These are phyloP conservation scores for Cataglyphis albicans DNA, from an alignment of 2,888 invertebrate species.

Conservation along the genomic window DNA sequence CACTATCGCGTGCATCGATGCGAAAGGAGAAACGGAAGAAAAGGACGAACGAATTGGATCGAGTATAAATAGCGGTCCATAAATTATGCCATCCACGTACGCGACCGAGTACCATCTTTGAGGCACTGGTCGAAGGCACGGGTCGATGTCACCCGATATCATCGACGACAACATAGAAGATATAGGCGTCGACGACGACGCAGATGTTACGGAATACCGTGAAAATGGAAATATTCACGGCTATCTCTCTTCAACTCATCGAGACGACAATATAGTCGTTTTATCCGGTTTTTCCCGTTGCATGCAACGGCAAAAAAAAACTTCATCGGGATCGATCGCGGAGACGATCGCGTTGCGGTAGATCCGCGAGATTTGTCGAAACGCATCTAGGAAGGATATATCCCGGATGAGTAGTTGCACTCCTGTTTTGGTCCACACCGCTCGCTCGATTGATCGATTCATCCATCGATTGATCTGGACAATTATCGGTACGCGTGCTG, in stretches of 20 bases:
- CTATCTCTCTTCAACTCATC: conserved; percentile 52
- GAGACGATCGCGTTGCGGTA: conserved; percentile 66
- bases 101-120: conserved; percentile 77
- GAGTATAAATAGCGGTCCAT: conserved; percentile 80
- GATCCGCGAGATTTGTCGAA: conserved; percentile 74
- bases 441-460: conserved; percentile 56
- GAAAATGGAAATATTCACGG: conserved; percentile 70
- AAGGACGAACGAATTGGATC: conserved; percentile 45
- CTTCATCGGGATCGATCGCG: conserved; percentile 65
- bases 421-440: conserved; percentile 64
- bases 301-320: conserved; percentile 63
- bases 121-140: conserved; percentile 69
- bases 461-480: conserved; percentile 62
- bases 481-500: conserved; percentile 67
- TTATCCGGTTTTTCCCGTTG: conserved; percentile 63
- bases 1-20: conserved; percentile 31
- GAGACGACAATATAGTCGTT: conserved; percentile 51
- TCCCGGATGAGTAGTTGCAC: conserved; percentile 17
- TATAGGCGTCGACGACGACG: conserved; percentile 58
- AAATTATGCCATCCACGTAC: conserved; percentile 81
- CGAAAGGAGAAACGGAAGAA: conserved; percentile 36
- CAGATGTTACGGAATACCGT: conserved; percentile 69
- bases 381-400: conserved; percentile 48
- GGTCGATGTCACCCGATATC: conserved; percentile 76
- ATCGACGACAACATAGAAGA: conserved; percentile 61